Evolutionary conservation across 2,797 vertebrate genomes (phyloP).

Genomic region (Acanthis flammea): DNA sequence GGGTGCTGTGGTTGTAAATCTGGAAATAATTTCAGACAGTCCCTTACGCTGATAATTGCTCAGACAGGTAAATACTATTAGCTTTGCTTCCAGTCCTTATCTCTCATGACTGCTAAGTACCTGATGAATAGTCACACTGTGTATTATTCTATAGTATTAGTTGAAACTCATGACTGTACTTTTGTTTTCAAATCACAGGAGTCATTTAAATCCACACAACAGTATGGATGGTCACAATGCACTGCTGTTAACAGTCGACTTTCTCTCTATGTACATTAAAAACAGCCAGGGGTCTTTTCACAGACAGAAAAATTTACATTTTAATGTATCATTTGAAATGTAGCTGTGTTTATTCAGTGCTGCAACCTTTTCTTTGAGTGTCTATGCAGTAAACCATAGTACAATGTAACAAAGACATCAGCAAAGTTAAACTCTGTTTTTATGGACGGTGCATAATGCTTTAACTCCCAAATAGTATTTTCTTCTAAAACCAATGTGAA

Average conservation of each 20-base stretch:
- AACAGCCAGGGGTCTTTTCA: not conserved
- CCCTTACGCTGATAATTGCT: not conserved
- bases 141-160: not conserved
- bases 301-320: not conserved
- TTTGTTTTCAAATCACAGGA: not conserved
- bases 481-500: not conserved
- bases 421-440: not conserved
- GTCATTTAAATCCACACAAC: not conserved
- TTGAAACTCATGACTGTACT: not conserved
- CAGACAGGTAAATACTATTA: not conserved
- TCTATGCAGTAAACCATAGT: not conserved
- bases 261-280: not conserved
- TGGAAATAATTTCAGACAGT: not conserved
- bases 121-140: not conserved
- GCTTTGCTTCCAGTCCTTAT: not conserved
- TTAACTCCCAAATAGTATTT: not conserved
- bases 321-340: not conserved
- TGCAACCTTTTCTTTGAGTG: not conserved
- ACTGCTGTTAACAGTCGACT: not conserved
- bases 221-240: not conserved
- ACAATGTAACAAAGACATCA: not conserved
- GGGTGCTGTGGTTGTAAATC: not conserved
- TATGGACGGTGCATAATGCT: not conserved
- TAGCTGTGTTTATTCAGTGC: not conserved
- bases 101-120: not conserved